phyloP scores from a whole-genome alignment of 2,113 vertebrate species.

The Sminthopsis crassicaudata region DNA sequence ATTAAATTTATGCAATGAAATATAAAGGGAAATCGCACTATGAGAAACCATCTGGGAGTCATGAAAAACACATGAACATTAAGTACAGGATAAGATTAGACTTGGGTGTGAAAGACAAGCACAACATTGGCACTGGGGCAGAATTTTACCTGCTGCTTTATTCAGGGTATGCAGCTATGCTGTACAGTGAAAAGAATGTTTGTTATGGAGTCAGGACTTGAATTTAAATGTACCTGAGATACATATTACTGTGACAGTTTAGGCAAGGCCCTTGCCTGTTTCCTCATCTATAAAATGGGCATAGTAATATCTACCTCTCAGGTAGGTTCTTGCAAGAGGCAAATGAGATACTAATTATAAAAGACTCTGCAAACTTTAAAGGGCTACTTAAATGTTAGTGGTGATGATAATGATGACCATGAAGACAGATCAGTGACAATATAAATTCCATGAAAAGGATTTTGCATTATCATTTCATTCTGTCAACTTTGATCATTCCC shows the following conservation, averaged over 20 bases:
- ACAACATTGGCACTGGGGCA: background rate
- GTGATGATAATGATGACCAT: background rate
- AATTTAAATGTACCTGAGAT: background rate
- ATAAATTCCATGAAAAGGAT: background rate
- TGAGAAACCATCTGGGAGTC: background rate
- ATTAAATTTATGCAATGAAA: background rate
- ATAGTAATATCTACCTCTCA: background rate
- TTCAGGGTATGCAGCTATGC: background rate
- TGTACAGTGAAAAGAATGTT: background rate
- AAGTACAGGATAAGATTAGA: background rate
- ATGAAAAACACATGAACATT: background rate
- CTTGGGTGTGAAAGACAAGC: background rate
- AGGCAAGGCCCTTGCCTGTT: background rate
- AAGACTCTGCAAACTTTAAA: background rate
- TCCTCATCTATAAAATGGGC: background rate
- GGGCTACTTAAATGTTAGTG: background rate
- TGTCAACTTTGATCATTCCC: background rate
- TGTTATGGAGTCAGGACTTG: background rate
- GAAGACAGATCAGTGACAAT: background rate
- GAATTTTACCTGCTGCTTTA: background rate
- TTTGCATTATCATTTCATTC: background rate
- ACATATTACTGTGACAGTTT: background rate
- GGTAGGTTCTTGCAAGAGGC: background rate
- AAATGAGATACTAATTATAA: background rate
- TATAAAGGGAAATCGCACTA: background rate